A percentile compares a stretch with the other conserved stretches of the same genome.
Evolutionary conservation across 2,888 invertebrate species (phyloP).

Genomic region (Hecatera dysodea): DNA sequence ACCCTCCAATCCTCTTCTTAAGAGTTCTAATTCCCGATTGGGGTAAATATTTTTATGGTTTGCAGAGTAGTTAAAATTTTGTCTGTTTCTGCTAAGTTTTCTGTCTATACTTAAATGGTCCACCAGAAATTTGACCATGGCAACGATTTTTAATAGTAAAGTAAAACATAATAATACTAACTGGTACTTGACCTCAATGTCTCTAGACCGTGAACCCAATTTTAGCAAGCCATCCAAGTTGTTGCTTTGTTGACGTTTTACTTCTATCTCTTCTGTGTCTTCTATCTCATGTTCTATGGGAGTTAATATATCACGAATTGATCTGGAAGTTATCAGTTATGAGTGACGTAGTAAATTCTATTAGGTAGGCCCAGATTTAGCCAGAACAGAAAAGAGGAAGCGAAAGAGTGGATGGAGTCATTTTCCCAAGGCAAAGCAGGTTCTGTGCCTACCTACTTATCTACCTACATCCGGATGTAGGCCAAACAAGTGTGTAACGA

Average conservation of each 20-base stretch:
- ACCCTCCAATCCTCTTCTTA: too few species aligned
- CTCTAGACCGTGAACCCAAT: constrained; percentile 85
- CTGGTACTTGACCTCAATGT: constrained; percentile 82
- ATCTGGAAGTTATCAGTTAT: constrained; percentile 79
- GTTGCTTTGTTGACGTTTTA: constrained; percentile 91
- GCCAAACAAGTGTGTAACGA: too few species aligned
- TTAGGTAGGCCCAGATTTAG: too few species aligned
- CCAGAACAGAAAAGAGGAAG: too few species aligned
- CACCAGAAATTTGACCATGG: neutral
- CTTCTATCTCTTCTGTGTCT: constrained; percentile 88
- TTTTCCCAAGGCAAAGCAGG: too few species aligned
- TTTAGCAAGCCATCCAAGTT: constrained; percentile 88
- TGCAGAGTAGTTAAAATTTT: neutral
- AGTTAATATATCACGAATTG: constrained; percentile 91
- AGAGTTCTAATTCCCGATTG: neutral
- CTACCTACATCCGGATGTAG: too few species aligned
- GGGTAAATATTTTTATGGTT: neutral
- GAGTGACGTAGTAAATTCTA: too few species aligned
- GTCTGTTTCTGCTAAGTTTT: too few species aligned
- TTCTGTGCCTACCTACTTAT: too few species aligned
- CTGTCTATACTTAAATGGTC: too few species aligned
- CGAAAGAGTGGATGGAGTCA: too few species aligned
- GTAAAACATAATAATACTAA: constrained; percentile 58
- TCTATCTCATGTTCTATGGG: constrained; percentile 93
- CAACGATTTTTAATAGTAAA: neutral